A percentile compares a stretch with the other conserved stretches of the same genome.
These are phyloP conservation scores for Cephalopachus bancanus DNA, from an alignment of 2,797 vertebrate species.

Conservation along the genomic window DNA sequence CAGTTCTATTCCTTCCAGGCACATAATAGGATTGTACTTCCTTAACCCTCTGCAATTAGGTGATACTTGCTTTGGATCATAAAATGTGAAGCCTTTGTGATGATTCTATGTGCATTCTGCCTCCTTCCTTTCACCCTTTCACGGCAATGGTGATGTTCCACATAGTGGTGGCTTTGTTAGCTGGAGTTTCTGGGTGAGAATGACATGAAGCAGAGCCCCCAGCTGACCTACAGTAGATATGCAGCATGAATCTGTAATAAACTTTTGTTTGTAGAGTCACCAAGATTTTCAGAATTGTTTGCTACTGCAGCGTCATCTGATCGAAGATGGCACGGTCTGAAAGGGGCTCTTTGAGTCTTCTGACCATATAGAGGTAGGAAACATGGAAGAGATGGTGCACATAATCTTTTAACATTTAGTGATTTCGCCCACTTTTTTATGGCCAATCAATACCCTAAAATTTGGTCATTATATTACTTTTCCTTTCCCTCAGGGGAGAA, in stretches of 20 bases:
- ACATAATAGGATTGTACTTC: not conserved
- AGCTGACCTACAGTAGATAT: not conserved
- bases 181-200: not conserved
- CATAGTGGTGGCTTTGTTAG: not conserved
- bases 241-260: not conserved
- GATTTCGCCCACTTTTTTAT: not conserved
- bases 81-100: not conserved
- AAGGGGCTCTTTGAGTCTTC: not conserved
- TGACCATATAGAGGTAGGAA: not conserved
- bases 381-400: not conserved
- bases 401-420: not conserved
- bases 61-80: not conserved
- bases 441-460: not conserved
- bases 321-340: not conserved
- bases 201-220: not conserved
- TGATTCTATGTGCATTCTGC: not conserved
- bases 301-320: not conserved
- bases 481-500: not conserved
- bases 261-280: not conserved
- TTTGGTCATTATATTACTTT: not conserved
- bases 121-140: not conserved
- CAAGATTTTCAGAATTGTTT: not conserved
- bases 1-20: not conserved
- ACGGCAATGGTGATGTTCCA: not conserved
- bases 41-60: not conserved